These are phyloP conservation scores for Drepanosiphum platanoidis DNA, from an alignment of 2,888 invertebrate genomes.

Conservation along the genomic window DNA sequence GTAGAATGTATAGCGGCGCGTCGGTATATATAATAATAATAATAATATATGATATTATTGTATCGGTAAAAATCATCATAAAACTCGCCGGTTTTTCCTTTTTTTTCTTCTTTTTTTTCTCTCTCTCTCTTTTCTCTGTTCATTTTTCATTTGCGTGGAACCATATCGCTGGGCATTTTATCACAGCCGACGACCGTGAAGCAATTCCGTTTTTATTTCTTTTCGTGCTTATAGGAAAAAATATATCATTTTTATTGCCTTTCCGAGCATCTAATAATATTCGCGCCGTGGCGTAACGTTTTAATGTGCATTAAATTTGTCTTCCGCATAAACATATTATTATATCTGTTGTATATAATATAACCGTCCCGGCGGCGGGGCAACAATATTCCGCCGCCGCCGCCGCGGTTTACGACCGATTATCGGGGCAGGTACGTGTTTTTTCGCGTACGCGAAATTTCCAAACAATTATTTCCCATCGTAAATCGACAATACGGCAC, in stretches of 20 bases:
- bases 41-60: constrained; percentile 26
- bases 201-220: constrained; percentile 60
- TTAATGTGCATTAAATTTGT: constrained; percentile 58
- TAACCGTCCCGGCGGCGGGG: not conserved
- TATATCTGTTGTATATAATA: constrained; percentile 7
- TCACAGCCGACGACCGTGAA: constrained; percentile 47
- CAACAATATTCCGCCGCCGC: not conserved
- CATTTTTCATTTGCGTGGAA: constrained; percentile 48
- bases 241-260: constrained; percentile 60
- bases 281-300: constrained; percentile 41
- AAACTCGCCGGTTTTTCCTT: constrained; percentile 38
- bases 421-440: not conserved
- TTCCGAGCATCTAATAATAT: constrained; percentile 38
- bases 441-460: not conserved
- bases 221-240: constrained; percentile 49
- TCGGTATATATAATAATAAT: not conserved
- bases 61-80: constrained; percentile 60
- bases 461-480: not conserved
- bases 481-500: not conserved
- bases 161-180: constrained; percentile 19
- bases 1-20: not conserved
- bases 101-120: not conserved
- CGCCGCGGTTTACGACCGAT: constrained; percentile 35
- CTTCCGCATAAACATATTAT: constrained; percentile 45
- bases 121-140: not conserved